A percentile compares a stretch with the other conserved stretches of the same genome.
Evolutionary conservation across 2,888 invertebrate genomes (phyloP).

Genomic region (Apeira syringaria): DNA sequence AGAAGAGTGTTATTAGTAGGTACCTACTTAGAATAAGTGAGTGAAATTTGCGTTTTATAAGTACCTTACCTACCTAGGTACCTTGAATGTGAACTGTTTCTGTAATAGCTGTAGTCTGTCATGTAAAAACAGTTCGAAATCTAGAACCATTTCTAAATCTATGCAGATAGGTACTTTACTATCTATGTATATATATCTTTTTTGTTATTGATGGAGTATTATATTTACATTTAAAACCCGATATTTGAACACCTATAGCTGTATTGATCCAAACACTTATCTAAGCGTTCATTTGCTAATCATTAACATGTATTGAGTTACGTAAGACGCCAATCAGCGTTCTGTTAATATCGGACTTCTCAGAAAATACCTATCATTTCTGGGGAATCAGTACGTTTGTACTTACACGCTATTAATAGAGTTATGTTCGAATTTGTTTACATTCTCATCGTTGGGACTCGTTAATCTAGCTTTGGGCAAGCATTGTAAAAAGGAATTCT

Average conservation of each 20-base stretch:
- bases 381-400: conserved; percentile 17
- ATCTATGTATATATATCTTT: too few species aligned
- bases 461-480: conserved; percentile 9
- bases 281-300: conserved; percentile 12
- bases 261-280: conserved; percentile 33
- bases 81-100: too few species aligned
- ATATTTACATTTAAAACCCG: not conserved
- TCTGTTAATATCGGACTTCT: conserved; percentile 22
- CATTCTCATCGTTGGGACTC: conserved; percentile 5
- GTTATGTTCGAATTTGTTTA: conserved; percentile 14
- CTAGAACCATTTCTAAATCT: too few species aligned
- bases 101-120: too few species aligned
- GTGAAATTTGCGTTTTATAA: too few species aligned
- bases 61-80: too few species aligned
- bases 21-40: too few species aligned
- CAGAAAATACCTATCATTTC: conserved; percentile 36
- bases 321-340: conserved; percentile 22
- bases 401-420: conserved; percentile 5
- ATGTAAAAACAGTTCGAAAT: too few species aligned
- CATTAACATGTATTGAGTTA: conserved; percentile 34
- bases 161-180: too few species aligned
- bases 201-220: not conserved
- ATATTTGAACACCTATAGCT: conserved; percentile 11
- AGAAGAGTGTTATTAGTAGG: too few species aligned
- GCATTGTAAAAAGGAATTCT: conserved; percentile 6